These are phyloP conservation scores for Hyperoplus lanceolatus DNA, from an alignment of 2,797 vertebrate genomes.

Conservation along the genomic window DNA sequence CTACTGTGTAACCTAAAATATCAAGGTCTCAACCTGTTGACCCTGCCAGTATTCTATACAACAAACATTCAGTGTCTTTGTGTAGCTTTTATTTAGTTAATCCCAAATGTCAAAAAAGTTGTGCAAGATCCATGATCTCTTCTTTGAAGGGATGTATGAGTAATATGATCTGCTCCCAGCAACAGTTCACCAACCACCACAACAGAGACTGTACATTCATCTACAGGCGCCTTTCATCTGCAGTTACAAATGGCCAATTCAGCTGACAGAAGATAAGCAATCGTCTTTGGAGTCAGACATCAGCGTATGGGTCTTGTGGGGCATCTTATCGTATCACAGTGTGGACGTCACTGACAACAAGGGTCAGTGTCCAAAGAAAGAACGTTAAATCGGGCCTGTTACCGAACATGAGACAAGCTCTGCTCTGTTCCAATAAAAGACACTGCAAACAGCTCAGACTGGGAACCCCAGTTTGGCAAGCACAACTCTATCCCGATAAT, in stretches of 20 bases:
- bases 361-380: conserved; percentile 46
- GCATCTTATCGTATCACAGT: conserved; percentile 51
- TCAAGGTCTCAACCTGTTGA: conserved; percentile 18
- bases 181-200: conserved; percentile 57
- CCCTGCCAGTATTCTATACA: conserved; percentile 24
- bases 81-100: conserved; percentile 49
- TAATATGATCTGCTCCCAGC: conserved; percentile 57
- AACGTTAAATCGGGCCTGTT: conserved; percentile 54
- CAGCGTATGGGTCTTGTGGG: conserved; percentile 12
- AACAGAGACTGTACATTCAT: conserved; percentile 45
- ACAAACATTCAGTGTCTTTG: conserved; percentile 44
- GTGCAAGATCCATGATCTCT: conserved; percentile 55
- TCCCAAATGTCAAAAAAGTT: conserved; percentile 49
- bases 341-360: conserved; percentile 34
- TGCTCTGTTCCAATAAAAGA: conserved; percentile 55
- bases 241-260: conserved; percentile 51
- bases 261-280: conserved; percentile 61
- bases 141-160: conserved; percentile 65
- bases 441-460: conserved; percentile 36
- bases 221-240: conserved; percentile 52
- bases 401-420: conserved; percentile 58
- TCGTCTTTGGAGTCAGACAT: conserved; percentile 48
- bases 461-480: conserved; percentile 50
- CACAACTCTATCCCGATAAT: conserved; percentile 61
- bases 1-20: conserved; percentile 28